A percentile compares a stretch with the other conserved stretches of the same genome.
Conservation (phyloP, 2,797 vertebrate species). For the Champsocephalus esox region DNA sequence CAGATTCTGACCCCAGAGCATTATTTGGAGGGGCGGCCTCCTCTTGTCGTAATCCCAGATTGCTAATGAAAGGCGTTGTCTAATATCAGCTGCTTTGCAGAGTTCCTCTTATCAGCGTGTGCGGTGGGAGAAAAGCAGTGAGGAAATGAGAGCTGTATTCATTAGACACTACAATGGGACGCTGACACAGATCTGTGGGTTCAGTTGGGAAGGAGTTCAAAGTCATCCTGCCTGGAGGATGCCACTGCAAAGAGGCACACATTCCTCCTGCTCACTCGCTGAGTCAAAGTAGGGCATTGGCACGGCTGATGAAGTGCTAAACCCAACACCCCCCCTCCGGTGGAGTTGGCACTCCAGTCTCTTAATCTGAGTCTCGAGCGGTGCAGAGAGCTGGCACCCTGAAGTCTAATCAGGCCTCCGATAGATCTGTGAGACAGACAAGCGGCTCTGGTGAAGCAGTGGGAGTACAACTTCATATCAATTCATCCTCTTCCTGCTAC, state of each 20-base stretch:
- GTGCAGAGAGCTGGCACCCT: constrained; percentile 52
- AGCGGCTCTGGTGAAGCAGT: neutral
- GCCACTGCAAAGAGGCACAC: constrained; percentile 62
- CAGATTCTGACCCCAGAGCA: constrained; percentile 50
- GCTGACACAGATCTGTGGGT: constrained; percentile 79
- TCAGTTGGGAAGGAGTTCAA: constrained; percentile 76
- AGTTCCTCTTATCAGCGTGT: constrained; percentile 62
- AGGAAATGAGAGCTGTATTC: constrained; percentile 78
- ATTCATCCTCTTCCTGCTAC: neutral
- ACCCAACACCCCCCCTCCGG: constrained; percentile 7
- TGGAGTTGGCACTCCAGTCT: constrained; percentile 55
- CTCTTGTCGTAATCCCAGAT: constrained; percentile 59
- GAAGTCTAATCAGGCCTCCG: constrained; percentile 53
- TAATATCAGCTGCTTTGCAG: constrained; percentile 56
- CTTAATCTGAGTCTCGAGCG: constrained; percentile 59
- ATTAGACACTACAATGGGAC: constrained; percentile 76
- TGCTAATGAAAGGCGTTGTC: constrained; percentile 65
- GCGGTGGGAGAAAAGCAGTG: constrained; percentile 31
- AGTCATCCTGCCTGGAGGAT: constrained; percentile 75
- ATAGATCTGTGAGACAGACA: constrained; percentile 45
- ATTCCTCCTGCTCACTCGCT: constrained; percentile 48
- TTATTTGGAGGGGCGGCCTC: constrained; percentile 49
- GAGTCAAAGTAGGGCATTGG: constrained; percentile 79
- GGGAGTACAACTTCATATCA: neutral
- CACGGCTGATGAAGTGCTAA: constrained; percentile 51